Percentiles rank a stretch among this genome's conserved stretches.
Evolutionary conservation across 2,113 vertebrate genomes (phyloP).

Genomic region (Natator depressus): DNA sequence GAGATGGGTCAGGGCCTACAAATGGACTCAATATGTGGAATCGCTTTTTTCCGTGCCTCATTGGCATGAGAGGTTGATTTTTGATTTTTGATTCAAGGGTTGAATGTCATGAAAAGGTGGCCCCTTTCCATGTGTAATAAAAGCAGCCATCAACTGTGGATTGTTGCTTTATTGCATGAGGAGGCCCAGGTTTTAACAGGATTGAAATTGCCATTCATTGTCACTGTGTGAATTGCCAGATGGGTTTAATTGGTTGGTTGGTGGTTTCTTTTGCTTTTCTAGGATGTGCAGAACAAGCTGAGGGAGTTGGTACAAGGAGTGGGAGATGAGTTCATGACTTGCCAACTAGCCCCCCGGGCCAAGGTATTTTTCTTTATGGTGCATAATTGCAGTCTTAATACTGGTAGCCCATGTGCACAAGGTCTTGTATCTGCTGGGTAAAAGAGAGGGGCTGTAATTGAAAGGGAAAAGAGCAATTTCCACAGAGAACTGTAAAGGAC

Average conservation of each 20-base stretch:
- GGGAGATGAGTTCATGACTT: constrained; percentile 95
- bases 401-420: neutral
- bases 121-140: neutral
- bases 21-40: neutral
- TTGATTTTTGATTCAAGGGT: too few species aligned
- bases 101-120: neutral
- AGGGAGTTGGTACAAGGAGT: constrained; percentile 88
- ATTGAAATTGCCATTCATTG: neutral
- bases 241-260: neutral
- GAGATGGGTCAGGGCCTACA: neutral
- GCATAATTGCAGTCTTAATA: neutral
- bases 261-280: constrained; percentile 1
- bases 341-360: constrained; percentile 87
- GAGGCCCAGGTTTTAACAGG: neutral
- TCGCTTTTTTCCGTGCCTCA: neutral
- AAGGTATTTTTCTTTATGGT: constrained; percentile 82
- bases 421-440: neutral
- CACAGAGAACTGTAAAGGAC: neutral
- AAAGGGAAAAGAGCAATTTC: neutral
- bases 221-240: neutral
- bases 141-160: neutral
- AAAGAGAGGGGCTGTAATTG: neutral
- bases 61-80: neutral
- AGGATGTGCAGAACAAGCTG: constrained; percentile 95
- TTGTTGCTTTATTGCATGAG: neutral